These are phyloP conservation scores for Scomberomorus guttatus DNA, from an alignment of 2,797 vertebrate genomes.

Conservation along the genomic window DNA sequence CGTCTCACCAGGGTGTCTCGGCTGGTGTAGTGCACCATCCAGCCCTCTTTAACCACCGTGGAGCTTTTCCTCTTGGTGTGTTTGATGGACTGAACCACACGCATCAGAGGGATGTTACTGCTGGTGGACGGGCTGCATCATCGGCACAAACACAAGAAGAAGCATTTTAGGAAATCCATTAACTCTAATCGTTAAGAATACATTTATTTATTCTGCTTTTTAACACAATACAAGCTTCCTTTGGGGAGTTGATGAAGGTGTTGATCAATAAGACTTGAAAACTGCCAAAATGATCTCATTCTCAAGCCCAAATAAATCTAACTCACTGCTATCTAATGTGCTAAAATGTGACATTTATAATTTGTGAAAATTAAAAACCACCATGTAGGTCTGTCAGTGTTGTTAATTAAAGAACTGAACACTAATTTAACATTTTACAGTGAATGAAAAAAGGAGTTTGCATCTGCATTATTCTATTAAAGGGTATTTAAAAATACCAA, in stretches of 20 bases:
- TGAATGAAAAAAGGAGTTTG: too few species aligned
- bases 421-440: too few species aligned
- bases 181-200: neutral
- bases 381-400: too few species aligned
- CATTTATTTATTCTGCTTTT: neutral
- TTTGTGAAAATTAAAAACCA: too few species aligned
- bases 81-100: conserved; percentile 88
- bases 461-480: too few species aligned
- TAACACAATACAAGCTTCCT: neutral
- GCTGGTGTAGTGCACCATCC: conserved; percentile 88
- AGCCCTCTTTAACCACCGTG: conserved; percentile 86
- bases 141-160: neutral
- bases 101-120: conserved; percentile 89
- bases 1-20: conserved; percentile 83
- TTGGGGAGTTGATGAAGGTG: neutral
- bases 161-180: neutral
- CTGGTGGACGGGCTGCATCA: conserved; percentile 82
- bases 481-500: too few species aligned
- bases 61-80: conserved; percentile 88
- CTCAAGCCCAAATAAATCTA: too few species aligned
- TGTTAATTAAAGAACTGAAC: too few species aligned
- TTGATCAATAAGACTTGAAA: neutral
- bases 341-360: too few species aligned
- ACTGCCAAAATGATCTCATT: too few species aligned
- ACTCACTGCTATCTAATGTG: too few species aligned